A percentile compares a stretch with the other conserved stretches of the same genome.
phyloP scores from a whole-genome alignment of 2,797 vertebrate genomes.

The Sebastes kiyomatsui region DNA sequence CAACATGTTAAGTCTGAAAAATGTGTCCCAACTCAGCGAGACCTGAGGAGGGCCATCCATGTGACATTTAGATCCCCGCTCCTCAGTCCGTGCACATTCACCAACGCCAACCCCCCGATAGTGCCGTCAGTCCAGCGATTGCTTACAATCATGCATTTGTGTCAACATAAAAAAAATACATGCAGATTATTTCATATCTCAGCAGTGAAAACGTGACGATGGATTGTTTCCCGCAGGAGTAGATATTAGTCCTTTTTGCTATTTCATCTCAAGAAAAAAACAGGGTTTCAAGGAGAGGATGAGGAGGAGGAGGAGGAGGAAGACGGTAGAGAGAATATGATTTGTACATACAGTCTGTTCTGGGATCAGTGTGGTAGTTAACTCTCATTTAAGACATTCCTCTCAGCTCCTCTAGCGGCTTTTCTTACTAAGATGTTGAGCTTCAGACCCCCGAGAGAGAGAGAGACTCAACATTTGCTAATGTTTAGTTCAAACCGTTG shows the following conservation, averaged over 20 bases:
- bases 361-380: conserved; percentile 62
- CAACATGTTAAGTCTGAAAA: conserved; percentile 32
- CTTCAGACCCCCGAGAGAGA: conserved; percentile 2
- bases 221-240: conserved; percentile 27
- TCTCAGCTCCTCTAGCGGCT: conserved; percentile 49
- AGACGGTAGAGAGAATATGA: conserved; percentile 32
- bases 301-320: conserved; percentile 16
- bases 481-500: conserved; percentile 14
- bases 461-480: conserved; percentile 13
- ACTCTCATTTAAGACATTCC: conserved; percentile 62
- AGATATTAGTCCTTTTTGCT: conserved; percentile 35
- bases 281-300: conserved; percentile 30
- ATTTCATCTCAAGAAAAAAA: conserved; percentile 39
- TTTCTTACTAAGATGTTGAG: conserved; percentile 18
- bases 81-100: conserved; percentile 57
- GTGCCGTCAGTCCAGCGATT: conserved; percentile 47
- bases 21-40: conserved; percentile 29
- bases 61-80: conserved; percentile 37
- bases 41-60: conserved; percentile 32
- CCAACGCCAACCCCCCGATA: conserved; percentile 33
- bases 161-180: conserved; percentile 34
- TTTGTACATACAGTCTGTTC: conserved; percentile 71
- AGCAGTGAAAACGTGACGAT: conserved; percentile 27
- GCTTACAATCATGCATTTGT: conserved; percentile 55
- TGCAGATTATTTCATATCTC: conserved; percentile 18